phyloP scores from a whole-genome alignment of 2,113 vertebrate species.

The Brevimyrus niger region DNA sequence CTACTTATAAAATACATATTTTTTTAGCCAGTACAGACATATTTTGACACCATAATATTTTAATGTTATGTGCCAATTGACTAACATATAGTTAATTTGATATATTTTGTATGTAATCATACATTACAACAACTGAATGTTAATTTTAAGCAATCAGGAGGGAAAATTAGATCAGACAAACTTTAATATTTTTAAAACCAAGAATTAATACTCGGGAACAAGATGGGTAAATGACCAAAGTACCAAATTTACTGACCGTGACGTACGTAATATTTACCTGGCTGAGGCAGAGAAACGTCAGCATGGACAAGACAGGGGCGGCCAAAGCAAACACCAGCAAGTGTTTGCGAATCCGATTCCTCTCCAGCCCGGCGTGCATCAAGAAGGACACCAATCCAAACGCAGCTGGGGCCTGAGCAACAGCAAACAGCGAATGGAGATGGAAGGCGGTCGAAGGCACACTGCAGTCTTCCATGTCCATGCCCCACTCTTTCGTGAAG shows the following conservation, averaged over 20 bases:
- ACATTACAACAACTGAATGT: not conserved
- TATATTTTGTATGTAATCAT: not conserved
- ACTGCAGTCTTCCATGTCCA: not conserved
- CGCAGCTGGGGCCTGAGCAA: conserved; percentile 82
- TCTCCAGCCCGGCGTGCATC: conserved; percentile 94
- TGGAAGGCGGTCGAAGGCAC: not conserved
- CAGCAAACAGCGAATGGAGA: not conserved
- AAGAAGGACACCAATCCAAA: conserved; percentile 96
- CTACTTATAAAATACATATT: too few species aligned
- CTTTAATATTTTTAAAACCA: not conserved
- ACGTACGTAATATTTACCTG: conserved; percentile 63
- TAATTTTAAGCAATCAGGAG: not conserved
- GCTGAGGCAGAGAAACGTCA: conserved; percentile 90
- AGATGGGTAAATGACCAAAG: not conserved
- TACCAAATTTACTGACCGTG: not conserved
- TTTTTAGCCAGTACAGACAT: too few species aligned
- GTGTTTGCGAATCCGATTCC: conserved; percentile 95
- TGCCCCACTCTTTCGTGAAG: not conserved
- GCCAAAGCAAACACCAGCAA: conserved; percentile 91
- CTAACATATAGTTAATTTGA: not conserved
- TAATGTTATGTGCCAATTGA: too few species aligned
- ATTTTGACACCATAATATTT: too few species aligned
- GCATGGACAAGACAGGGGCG: conserved; percentile 85
- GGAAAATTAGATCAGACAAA: not conserved
- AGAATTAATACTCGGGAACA: not conserved